Base-by-base conservation (phyloP, 1,140 invertebrate species). In the Saccostrea cuccullata region DNA sequence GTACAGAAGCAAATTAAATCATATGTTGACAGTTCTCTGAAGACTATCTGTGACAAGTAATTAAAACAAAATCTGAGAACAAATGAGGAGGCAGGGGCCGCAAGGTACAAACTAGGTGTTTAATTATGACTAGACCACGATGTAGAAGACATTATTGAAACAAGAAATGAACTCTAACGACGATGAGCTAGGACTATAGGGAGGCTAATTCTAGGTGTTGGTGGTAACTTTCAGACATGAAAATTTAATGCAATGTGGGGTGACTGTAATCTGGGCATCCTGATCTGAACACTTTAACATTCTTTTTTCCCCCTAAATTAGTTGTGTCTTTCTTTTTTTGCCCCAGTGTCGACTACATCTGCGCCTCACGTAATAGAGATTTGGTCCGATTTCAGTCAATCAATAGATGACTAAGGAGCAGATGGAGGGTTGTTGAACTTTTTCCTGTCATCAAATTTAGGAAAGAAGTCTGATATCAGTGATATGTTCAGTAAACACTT, bases 381-480 rank as follows among this genome's bases (percentile, higher is more conserved):
- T 17, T 26, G 2, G 11, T 23, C 8, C 5, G 23, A 23, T 8
- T 67, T 77, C 26, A 4, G 13, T 30, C 70, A 77, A 77, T 77
- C 70, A 77, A 77, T 77, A 77, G 26, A 77, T 77, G 70, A 77
- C 70, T 77, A 77, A 8, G 70, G 30, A 77, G 26, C 26, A 15
- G 30, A 36, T 13, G 23, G 12, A 36, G 70, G 30, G 70, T 64
- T 64, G 58, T 64, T 64, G 17, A n/a, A 64, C 15, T 64, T 64
- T 47, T 47, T 47, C 47, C 47, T 47, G 47, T 47, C 47, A 47
- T 47, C 47, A 47, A 47, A 47, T 6, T 47, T 9, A 3, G 47
- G 1, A 47, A 47, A 47, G 40, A 47, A 47, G 6, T 6, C 40
- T n/a, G n/a, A 47, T 47, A 47, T 47, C 6, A 47, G 40, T 15